Percentiles rank a stretch among this genome's conserved stretches.
phyloP scores from a whole-genome alignment of 92 coral and sea anemone species.

The Porites divaricata region DNA sequence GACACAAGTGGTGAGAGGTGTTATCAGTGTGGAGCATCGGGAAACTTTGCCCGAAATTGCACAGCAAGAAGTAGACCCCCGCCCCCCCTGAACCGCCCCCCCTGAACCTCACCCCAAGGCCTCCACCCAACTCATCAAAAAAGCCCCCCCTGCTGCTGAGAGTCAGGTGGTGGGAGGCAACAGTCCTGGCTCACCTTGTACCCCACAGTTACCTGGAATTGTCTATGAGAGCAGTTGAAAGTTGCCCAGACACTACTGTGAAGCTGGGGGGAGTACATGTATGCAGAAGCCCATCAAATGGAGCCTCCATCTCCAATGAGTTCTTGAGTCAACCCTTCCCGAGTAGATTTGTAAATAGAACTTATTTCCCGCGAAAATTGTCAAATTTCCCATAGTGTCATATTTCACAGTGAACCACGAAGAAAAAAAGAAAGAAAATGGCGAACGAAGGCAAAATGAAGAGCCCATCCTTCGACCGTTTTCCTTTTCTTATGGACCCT shows the following conservation, averaged over 20 bases:
- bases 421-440: too few relatives aligned
- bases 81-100: not conserved
- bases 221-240: conserved; percentile 43
- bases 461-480: too few relatives aligned
- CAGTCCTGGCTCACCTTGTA: conserved; percentile 29
- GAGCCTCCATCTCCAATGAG: too few relatives aligned
- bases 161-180: conserved; percentile 59
- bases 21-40: conserved; percentile 23
- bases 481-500: too few relatives aligned
- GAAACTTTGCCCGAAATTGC: conserved; percentile 39
- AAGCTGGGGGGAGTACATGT: conserved; percentile 54
- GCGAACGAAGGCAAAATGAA: too few relatives aligned
- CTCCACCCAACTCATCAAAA: conserved; percentile 18
- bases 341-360: too few relatives aligned
- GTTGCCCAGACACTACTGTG: conserved; percentile 60
- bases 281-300: too few relatives aligned
- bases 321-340: too few relatives aligned
- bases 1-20: not conserved
- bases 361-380: too few relatives aligned
- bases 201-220: not conserved
- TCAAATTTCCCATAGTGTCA: too few relatives aligned
- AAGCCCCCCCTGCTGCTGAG: conserved; percentile 59
- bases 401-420: too few relatives aligned
- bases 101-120: not conserved
- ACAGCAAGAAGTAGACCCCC: not conserved